These are phyloP conservation scores for Oreochromis aureus DNA, from an alignment of 2,113 vertebrate genomes.

Conservation along the genomic window DNA sequence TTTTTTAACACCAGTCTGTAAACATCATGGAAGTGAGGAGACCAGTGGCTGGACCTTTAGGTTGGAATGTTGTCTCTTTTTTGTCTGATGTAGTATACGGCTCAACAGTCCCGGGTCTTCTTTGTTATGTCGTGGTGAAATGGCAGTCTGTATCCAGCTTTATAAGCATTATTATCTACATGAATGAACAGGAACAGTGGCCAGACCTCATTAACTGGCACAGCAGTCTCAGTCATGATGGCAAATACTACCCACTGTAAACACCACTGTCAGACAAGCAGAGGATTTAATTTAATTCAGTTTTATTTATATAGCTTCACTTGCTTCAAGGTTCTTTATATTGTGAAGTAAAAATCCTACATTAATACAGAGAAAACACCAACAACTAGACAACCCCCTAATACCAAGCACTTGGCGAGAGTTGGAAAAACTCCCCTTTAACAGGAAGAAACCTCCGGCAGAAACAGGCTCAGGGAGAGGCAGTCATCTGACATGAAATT, in stretches of 20 bases:
- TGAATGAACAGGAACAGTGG: neutral
- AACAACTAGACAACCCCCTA: neutral
- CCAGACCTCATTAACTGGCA: neutral
- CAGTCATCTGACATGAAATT: neutral
- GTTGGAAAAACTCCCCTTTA: neutral
- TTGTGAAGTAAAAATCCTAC: neutral
- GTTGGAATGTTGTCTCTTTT: neutral
- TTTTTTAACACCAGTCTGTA: neutral
- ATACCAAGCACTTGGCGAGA: neutral
- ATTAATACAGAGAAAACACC: neutral
- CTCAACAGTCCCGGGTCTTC: neutral
- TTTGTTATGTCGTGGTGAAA: neutral
- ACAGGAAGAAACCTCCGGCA: neutral
- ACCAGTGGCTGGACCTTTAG: neutral
- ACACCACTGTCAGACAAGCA: neutral
- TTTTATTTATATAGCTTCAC: neutral
- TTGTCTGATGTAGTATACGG: neutral
- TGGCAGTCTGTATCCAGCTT: neutral
- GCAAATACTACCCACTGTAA: neutral
- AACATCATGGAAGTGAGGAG: neutral
- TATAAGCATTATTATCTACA: neutral
- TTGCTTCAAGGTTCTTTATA: neutral
- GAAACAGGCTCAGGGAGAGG: neutral
- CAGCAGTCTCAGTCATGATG: neutral
- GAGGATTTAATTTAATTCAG: neutral